Evolutionary conservation across 2,113 vertebrate species (phyloP).

Genomic region (Paraplagusia blochii): DNA sequence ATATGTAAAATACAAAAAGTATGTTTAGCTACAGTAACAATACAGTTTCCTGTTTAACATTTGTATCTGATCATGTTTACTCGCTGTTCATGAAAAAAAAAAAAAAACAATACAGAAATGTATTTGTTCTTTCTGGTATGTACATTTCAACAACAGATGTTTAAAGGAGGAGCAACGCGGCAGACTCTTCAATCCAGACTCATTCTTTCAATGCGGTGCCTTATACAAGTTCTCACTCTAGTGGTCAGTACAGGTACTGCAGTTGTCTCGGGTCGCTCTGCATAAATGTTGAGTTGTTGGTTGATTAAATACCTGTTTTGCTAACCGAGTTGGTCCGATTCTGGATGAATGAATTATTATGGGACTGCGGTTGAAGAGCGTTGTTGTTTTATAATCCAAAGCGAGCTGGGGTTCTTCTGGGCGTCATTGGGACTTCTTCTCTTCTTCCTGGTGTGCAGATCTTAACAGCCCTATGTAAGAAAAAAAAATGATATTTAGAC

Average conservation of each 20-base stretch:
- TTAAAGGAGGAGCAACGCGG: constrained; percentile 26
- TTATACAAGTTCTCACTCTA: constrained; percentile 82
- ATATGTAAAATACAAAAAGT: too few relatives aligned
- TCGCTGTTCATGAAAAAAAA: constrained; percentile 27
- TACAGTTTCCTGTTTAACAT: too few relatives aligned
- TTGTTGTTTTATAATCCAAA: constrained; percentile 82
- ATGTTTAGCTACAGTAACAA: too few relatives aligned
- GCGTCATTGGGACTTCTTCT: constrained; percentile 90
- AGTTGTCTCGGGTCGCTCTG: constrained; percentile 19
- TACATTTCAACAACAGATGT: constrained; percentile 17
- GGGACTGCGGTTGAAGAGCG: background rate
- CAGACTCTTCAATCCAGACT: constrained; percentile 14
- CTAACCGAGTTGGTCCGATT: constrained; percentile 15
- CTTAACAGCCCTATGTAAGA: constrained; percentile 81
- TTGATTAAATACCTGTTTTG: constrained; percentile 5
- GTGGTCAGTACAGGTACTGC: constrained; percentile 68
- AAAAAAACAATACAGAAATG: constrained; percentile 6
- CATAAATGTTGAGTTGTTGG: constrained; percentile 7
- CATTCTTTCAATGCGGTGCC: constrained; percentile 39
- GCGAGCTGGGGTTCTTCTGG: constrained; percentile 89
- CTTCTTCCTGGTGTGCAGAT: constrained; percentile 94
- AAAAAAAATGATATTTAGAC: constrained; percentile 1
- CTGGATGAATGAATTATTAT: background rate
- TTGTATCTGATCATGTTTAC: constrained; percentile 21
- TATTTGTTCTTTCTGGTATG: constrained; percentile 28